Evolutionary conservation across 2,113 vertebrate genomes (phyloP).

Genomic region (Aspidoscelis tigris): DNA sequence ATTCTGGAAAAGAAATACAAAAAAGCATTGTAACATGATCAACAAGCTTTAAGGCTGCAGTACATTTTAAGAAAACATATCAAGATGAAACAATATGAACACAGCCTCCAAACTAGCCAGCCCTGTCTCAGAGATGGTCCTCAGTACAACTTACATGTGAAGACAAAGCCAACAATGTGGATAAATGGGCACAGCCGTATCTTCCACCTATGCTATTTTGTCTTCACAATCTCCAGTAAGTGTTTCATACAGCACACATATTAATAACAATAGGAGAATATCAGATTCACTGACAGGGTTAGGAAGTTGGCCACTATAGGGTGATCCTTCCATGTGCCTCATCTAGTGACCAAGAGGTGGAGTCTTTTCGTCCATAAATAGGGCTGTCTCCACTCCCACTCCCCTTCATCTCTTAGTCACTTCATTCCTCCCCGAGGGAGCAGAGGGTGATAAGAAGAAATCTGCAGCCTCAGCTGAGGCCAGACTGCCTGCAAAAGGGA

Average conservation of each 20-base stretch:
- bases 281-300: neutral
- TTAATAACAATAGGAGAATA: neutral
- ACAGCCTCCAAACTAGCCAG: neutral
- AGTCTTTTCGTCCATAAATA: too few relatives aligned
- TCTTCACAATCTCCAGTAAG: neutral
- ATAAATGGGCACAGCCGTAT: neutral
- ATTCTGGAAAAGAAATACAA: slow-evolving; percentile 79
- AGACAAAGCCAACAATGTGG: neutral
- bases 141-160: neutral
- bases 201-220: neutral
- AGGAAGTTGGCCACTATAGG: too few relatives aligned
- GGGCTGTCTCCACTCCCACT: too few relatives aligned
- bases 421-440: too few relatives aligned
- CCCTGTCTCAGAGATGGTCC: neutral
- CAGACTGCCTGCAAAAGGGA: too few relatives aligned
- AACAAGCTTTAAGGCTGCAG: neutral
- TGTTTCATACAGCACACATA: neutral
- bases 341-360: too few relatives aligned
- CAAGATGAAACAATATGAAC: neutral
- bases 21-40: neutral
- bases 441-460: too few relatives aligned
- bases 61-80: neutral
- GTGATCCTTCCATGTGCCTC: too few relatives aligned
- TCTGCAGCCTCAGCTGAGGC: too few relatives aligned
- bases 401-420: too few relatives aligned